Evolutionary conservation across 64 coral and sea anemone species (phyloP).

Genomic region (Orbicella faveolata): DNA sequence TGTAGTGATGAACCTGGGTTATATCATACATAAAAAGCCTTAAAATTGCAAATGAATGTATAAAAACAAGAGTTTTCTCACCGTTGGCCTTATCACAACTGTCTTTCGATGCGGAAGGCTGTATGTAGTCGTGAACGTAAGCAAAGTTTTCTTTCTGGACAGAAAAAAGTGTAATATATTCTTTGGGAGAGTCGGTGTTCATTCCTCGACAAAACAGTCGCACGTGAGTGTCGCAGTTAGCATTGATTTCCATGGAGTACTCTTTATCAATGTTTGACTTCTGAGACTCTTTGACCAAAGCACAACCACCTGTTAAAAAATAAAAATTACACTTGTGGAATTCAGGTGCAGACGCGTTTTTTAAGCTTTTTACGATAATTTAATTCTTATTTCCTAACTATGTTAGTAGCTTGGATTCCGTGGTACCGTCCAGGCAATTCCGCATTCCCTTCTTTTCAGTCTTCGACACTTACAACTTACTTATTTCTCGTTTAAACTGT

Average conservation of each 20-base stretch:
- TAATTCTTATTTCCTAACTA: too few relatives aligned
- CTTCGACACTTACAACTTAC: too few relatives aligned
- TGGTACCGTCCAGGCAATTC: too few relatives aligned
- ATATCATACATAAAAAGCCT: too few relatives aligned
- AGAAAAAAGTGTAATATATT: constrained; percentile 67
- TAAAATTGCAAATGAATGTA: too few relatives aligned
- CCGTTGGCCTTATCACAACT: constrained; percentile 54
- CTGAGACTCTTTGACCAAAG: constrained; percentile 31
- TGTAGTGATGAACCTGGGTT: too few relatives aligned
- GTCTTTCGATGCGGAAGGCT: constrained; percentile 49
- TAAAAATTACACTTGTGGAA: not conserved
- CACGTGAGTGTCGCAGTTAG: constrained; percentile 40
- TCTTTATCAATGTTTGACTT: constrained; percentile 33
- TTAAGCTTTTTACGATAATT: too few relatives aligned
- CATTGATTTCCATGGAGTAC: constrained; percentile 47
- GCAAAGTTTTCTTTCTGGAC: constrained; percentile 63
- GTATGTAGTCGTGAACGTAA: constrained; percentile 66
- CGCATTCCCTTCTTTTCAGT: too few relatives aligned
- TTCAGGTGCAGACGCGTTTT: too few relatives aligned
- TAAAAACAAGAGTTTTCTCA: not conserved
- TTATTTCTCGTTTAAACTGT: too few relatives aligned
- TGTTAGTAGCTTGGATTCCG: too few relatives aligned
- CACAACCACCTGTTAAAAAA: constrained; percentile 69
- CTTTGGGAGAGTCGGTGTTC: constrained; percentile 51
- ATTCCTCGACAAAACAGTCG: constrained; percentile 73